phyloP scores from a whole-genome alignment of 2,888 invertebrate genomes.

The Hermodice carunculata region DNA sequence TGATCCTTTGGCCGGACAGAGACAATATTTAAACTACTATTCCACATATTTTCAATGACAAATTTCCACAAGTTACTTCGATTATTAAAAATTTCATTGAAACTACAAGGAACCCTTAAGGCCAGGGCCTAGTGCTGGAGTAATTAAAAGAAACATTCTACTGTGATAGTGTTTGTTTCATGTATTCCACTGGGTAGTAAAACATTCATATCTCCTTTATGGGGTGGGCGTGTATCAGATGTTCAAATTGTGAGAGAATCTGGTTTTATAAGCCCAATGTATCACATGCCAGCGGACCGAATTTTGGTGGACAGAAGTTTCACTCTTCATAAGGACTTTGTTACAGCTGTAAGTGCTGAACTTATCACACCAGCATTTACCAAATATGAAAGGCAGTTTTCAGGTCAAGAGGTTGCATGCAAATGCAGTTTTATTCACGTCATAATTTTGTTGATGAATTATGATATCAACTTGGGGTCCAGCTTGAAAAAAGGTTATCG shows the following conservation, averaged over 20 bases:
- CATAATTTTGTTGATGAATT: too few relatives aligned
- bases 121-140: not conserved
- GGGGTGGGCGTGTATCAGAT: slow-evolving; percentile 18
- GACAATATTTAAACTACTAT: not conserved
- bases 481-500: too few relatives aligned
- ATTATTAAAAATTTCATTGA: slow-evolving; percentile 15
- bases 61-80: not conserved
- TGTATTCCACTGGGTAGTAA: not conserved
- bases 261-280: slow-evolving; percentile 27
- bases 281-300: slow-evolving; percentile 37
- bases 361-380: slow-evolving; percentile 36
- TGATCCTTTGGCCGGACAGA: slow-evolving; percentile 4
- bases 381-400: slow-evolving; percentile 37
- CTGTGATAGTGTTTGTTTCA: not conserved
- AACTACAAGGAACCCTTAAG: not conserved
- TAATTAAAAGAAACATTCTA: not conserved
- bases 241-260: slow-evolving; percentile 33
- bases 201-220: slow-evolving; percentile 1
- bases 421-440: too few relatives aligned
- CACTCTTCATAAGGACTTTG: slow-evolving; percentile 41
- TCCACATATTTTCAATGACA: not conserved
- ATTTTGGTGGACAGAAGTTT: slow-evolving; percentile 43
- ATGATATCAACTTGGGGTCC: too few relatives aligned
- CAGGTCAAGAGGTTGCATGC: slow-evolving; percentile 36
- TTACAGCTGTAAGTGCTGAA: slow-evolving; percentile 29